Evolutionary conservation across 2,797 vertebrate genomes (phyloP).

Genomic region (Tauraco hartlaubi): DNA sequence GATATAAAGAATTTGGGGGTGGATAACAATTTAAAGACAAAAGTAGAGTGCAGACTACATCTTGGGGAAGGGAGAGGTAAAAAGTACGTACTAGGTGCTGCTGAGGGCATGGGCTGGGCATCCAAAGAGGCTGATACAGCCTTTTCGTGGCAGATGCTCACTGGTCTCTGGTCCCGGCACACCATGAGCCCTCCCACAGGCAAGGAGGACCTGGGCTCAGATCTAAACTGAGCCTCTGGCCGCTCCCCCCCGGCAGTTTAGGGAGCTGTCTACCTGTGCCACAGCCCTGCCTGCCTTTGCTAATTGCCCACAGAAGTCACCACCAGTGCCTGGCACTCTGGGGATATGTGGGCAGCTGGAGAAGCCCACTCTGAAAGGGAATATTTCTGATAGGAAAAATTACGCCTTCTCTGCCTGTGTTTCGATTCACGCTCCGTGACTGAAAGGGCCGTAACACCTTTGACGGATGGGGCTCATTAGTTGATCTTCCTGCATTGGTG

Average conservation of each 20-base stretch:
- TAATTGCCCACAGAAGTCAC: neutral
- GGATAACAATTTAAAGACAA: neutral
- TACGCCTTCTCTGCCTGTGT: neutral
- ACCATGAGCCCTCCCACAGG: neutral
- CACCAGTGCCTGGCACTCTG: fast-evolving
- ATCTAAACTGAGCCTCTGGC: neutral
- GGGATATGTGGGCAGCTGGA: neutral
- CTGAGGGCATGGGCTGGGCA: neutral
- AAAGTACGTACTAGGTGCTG: neutral
- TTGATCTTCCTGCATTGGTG: neutral
- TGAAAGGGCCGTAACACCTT: neutral
- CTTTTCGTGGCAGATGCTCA: neutral
- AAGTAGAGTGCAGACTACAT: neutral
- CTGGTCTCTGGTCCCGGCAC: neutral
- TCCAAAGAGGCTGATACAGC: neutral
- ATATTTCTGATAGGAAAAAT: neutral
- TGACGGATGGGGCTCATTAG: neutral
- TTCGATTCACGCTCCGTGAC: neutral
- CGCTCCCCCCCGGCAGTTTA: neutral
- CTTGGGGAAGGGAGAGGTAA: neutral
- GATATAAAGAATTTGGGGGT: neutral
- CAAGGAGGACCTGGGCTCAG: neutral
- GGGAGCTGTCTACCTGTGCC: neutral
- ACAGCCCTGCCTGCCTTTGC: neutral
- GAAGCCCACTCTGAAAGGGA: neutral